Evolutionary conservation across 1,140 invertebrate genomes (phyloP).

Genomic region (Drosophila santomea): DNA sequence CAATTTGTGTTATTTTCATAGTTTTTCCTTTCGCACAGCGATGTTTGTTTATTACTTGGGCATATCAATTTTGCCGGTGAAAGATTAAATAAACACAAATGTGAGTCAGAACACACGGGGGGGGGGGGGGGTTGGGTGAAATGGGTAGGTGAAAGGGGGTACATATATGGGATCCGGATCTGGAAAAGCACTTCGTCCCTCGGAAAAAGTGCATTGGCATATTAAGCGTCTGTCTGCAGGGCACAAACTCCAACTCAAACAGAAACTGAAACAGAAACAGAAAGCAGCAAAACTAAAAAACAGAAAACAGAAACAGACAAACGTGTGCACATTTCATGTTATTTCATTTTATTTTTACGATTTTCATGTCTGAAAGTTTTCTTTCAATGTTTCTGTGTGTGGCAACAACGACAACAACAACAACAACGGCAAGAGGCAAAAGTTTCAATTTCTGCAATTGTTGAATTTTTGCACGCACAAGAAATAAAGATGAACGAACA

Average conservation of each 20-base stretch:
- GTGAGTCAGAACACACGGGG: background rate
- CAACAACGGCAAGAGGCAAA: constrained; percentile 55
- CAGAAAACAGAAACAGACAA: constrained; percentile 19
- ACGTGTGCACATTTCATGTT: constrained; percentile 74
- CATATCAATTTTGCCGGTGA: constrained; percentile 46
- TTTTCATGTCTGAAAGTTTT: constrained; percentile 52
- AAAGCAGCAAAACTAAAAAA: constrained; percentile 16
- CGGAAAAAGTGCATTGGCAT: constrained; percentile 68
- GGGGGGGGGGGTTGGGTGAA: background rate
- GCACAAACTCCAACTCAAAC: constrained; percentile 27
- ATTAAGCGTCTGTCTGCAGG: constrained; percentile 61
- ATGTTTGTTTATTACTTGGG: constrained; percentile 46
- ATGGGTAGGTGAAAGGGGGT: background rate
- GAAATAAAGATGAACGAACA: constrained; percentile 74
- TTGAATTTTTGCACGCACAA: constrained; percentile 81
- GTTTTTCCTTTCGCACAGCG: background rate
- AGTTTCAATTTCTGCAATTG: constrained; percentile 80
- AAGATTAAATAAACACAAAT: constrained; percentile 46
- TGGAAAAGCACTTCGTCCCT: background rate
- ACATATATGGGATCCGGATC: background rate
- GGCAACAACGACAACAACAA: constrained; percentile 24
- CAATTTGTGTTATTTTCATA: constrained; percentile 21
- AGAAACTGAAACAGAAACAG: constrained; percentile 7
- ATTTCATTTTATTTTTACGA: constrained; percentile 67
- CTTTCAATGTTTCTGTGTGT: constrained; percentile 41